phyloP scores from a whole-genome alignment of 2,888 invertebrate species.

The Thyatira batis region DNA sequence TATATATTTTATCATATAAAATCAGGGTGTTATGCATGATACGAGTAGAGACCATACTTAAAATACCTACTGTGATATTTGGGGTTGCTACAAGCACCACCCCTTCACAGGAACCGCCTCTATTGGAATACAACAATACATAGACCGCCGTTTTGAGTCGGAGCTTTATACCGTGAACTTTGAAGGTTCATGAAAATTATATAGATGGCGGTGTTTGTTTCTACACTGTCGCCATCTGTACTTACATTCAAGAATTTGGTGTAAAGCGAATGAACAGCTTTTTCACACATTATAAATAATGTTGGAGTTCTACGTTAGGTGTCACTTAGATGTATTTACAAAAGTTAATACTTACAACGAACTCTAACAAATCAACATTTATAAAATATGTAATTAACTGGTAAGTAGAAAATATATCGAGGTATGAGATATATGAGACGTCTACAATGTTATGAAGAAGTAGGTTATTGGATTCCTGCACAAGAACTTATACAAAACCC shows the following conservation, averaged over 20 bases:
- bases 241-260: slow-evolving; percentile 8
- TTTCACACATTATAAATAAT: background rate
- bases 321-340: background rate
- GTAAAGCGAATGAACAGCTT: background rate
- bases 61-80: slow-evolving; percentile 40
- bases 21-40: background rate
- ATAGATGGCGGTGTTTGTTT: slow-evolving; percentile 46
- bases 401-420: no score
- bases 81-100: slow-evolving; percentile 51
- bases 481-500: no score
- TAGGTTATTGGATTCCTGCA: no score
- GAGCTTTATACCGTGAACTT: slow-evolving; percentile 1
- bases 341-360: no score
- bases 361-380: no score
- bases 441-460: no score
- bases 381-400: no score
- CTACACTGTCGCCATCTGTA: slow-evolving; percentile 41
- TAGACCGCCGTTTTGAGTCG: slow-evolving; percentile 1
- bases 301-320: background rate
- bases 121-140: slow-evolving; percentile 29
- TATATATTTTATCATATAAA: background rate
- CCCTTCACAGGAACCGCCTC: slow-evolving; percentile 57
- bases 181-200: slow-evolving; percentile 24
- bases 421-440: no score
- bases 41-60: slow-evolving; percentile 14